These are phyloP conservation scores for Chinchilla lanigera DNA, from an alignment of 2,113 vertebrate species.

Conservation along the genomic window DNA sequence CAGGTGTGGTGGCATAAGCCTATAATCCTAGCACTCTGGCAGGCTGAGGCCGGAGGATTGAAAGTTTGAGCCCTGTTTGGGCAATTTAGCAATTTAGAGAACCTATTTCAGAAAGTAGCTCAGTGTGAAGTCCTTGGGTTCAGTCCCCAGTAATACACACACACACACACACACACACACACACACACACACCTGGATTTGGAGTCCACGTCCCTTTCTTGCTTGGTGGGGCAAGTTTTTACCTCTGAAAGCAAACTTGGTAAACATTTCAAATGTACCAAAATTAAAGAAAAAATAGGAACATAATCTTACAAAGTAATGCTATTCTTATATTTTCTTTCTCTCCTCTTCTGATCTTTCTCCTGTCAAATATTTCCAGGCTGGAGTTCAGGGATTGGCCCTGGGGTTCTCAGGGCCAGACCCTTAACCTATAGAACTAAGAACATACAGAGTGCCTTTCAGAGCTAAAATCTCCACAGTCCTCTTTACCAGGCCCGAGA, in stretches of 20 bases:
- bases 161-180: background rate
- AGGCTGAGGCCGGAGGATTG: background rate
- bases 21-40: background rate
- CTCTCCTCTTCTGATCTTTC: background rate
- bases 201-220: background rate
- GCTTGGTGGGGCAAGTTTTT: background rate
- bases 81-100: background rate
- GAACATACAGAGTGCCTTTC: background rate
- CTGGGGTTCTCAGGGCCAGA: background rate
- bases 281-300: constrained; percentile 39
- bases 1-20: background rate
- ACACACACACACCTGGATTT: background rate
- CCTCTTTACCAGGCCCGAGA: background rate
- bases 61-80: background rate
- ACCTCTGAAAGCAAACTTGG: background rate
- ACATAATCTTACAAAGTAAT: constrained; percentile 18
- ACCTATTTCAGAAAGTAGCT: background rate
- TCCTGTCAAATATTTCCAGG: background rate
- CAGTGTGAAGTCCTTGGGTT: background rate
- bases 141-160: background rate
- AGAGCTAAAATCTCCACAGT: background rate
- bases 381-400: background rate
- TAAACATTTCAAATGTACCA: background rate
- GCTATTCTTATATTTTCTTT: background rate
- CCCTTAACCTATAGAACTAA: background rate